Conservation (phyloP, 2,113 vertebrate genomes). For the Lipophrys pholis region DNA sequence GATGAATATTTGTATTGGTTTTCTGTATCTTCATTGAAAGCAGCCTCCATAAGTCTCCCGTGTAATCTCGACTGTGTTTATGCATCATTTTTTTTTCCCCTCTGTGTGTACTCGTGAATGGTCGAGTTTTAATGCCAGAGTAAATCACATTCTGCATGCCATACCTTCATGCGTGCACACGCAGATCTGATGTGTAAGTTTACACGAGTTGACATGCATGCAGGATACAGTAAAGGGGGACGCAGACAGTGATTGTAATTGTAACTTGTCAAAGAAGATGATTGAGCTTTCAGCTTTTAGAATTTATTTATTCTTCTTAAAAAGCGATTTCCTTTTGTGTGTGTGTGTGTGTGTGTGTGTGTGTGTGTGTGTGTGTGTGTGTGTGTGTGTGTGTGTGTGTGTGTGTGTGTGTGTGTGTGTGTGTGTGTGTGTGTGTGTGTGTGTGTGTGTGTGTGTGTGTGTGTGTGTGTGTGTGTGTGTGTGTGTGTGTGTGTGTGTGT, state of each 20-base stretch:
- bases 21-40: slow-evolving; percentile 73
- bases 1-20: slow-evolving; percentile 71
- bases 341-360: slow-evolving; percentile 10
- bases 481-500: background rate
- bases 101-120: slow-evolving; percentile 59
- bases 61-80: slow-evolving; percentile 75
- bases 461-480: slow-evolving; percentile 9
- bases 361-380: background rate
- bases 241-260: slow-evolving; percentile 61
- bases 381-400: slow-evolving; percentile 23
- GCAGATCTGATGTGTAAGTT: slow-evolving; percentile 1
- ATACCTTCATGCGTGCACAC: slow-evolving; percentile 31
- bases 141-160: slow-evolving; percentile 64
- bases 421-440: slow-evolving; percentile 10
- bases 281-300: slow-evolving; percentile 56
- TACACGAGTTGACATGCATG: slow-evolving; percentile 6
- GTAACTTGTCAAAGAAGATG: slow-evolving; percentile 59
- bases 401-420: slow-evolving; percentile 19
- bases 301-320: slow-evolving; percentile 24
- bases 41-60: slow-evolving; percentile 57
- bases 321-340: slow-evolving; percentile 18
- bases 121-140: slow-evolving; percentile 70
- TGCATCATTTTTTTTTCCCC: slow-evolving; percentile 63
- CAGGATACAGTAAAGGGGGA: slow-evolving; percentile 49
- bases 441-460: slow-evolving; percentile 12